Base-by-base conservation (phyloP, 2,888 invertebrate genomes). In the Microchrysa polita region DNA sequence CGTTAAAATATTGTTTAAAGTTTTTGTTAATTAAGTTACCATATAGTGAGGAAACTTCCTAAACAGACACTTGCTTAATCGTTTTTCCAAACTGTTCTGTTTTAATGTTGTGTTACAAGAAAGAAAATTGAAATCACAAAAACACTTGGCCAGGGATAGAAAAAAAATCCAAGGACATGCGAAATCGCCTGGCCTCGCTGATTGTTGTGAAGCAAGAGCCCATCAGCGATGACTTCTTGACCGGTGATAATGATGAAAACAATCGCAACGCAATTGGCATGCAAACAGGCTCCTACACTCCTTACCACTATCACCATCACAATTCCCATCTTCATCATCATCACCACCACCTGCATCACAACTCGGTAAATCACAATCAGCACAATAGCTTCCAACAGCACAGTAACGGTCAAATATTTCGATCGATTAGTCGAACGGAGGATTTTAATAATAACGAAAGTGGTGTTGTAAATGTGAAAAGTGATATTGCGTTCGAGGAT, bases 121-220 rank as follows among this genome's bases (percentile, higher is more conserved):
- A 34, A 34, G 27, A 34, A n/a, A n/a, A n/a, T n/a, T n/a, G n/a
- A n/a, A n/a, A n/a, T n/a, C n/a, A 34, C 27, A 34, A 34, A 34
- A 34, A 34, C 2, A 34, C 27, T n/a, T 7, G 27, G 27, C 27
- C n/a, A 34, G 7, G 7, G 27, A 34, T 34, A 5, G 2, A 34
- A 34, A 34, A 34, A 34, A 34, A 34, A 34, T 34, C 27, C 27
- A 74, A 76, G 76, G 77, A 77, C 77, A 84, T 84, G 84, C 84
- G 84, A 82, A 83, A 83, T 83, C 83, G 84, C 78, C 82, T 84
- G 79, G 84, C 84, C 78, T 82, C 84, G 76, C 78, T 84, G 80
- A 84, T 84, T 82, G 83, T 84, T 82, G 83, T 84, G 79, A 84
- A 84, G 81, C 84, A 84, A 82, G 84, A 84, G 79, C 82, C 82